phyloP scores from a whole-genome alignment of 2,113 vertebrate species.

The Cephalopterus ornatus region DNA sequence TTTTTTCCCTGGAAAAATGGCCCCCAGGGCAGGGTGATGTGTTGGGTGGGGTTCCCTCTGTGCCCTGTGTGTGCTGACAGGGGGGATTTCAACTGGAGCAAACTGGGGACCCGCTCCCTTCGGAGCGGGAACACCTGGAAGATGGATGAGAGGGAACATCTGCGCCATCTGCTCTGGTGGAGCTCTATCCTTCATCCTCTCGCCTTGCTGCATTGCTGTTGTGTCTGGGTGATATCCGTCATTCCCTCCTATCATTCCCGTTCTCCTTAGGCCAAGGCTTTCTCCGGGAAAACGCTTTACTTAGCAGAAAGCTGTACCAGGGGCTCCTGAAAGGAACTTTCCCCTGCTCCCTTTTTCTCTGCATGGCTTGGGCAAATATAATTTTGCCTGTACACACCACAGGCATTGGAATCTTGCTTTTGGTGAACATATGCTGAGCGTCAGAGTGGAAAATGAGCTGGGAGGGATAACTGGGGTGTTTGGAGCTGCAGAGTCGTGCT shows the following conservation, averaged over 20 bases:
- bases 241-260: rapidly evolving
- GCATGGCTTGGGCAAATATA: background rate
- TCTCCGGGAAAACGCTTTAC: background rate
- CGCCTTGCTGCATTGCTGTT: background rate
- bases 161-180: background rate
- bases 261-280: background rate
- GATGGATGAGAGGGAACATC: background rate
- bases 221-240: background rate
- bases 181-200: background rate
- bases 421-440: rapidly evolving
- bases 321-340: background rate
- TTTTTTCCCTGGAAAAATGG: background rate
- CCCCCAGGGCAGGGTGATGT: rapidly evolving
- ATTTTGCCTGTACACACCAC: rapidly evolving
- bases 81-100: background rate
- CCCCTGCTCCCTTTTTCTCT: background rate
- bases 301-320: background rate
- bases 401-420: rapidly evolving
- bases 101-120: background rate
- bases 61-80: rapidly evolving
- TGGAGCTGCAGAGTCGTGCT: rapidly evolving
- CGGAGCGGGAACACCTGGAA: background rate
- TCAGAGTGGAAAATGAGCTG: background rate
- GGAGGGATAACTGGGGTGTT: background rate
- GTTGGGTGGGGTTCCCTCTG: rapidly evolving